Percentiles rank a stretch among this genome's conserved stretches.
Evolutionary conservation across 2,113 vertebrate genomes (phyloP).

Genomic region (Varanus salvator): DNA sequence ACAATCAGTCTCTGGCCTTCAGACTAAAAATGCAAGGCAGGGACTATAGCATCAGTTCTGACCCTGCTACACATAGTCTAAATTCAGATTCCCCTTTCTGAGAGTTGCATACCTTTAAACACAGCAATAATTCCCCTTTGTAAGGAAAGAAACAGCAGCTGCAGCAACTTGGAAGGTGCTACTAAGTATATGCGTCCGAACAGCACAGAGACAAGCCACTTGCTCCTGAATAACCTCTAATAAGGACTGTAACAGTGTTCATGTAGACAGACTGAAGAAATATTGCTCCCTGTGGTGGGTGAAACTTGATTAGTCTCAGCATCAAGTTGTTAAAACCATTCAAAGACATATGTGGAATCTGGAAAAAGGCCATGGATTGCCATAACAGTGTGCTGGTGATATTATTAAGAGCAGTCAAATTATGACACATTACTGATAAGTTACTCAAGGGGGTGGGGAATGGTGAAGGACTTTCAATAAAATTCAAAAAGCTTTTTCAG

Average conservation of each 20-base stretch:
- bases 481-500: neutral
- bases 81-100: neutral
- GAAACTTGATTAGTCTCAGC: neutral
- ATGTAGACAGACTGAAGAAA: neutral
- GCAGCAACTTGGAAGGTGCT: neutral
- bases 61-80: neutral
- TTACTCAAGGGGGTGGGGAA: neutral
- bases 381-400: neutral
- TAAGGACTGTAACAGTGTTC: neutral
- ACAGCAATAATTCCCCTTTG: neutral
- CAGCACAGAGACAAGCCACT: neutral
- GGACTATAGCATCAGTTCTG: neutral
- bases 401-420: neutral
- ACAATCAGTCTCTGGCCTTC: too few relatives aligned
- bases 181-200: neutral
- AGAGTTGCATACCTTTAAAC: neutral
- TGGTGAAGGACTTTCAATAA: neutral
- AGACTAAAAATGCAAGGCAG: too few relatives aligned
- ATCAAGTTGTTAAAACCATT: constrained; percentile 9
- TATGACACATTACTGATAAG: constrained; percentile 7
- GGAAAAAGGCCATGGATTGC: neutral
- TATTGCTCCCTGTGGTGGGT: neutral
- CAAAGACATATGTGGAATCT: neutral
- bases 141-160: neutral
- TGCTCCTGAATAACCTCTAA: neutral